Evolutionary conservation across 2,888 invertebrate genomes (phyloP).

Genomic region (Mimumesa dahlbomi): DNA sequence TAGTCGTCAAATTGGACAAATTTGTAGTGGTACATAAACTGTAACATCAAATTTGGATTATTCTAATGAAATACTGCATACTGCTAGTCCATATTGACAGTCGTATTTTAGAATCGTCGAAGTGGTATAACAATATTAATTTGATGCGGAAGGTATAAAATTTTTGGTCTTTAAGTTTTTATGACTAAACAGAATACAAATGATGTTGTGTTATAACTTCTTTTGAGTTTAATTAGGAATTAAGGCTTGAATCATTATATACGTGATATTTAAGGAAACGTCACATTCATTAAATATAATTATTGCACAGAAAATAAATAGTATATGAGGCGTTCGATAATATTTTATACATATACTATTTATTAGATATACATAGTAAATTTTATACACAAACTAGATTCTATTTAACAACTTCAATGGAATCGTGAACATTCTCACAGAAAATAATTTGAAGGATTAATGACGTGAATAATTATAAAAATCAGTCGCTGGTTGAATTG

Average conservation of each 20-base stretch:
- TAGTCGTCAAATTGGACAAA: no score
- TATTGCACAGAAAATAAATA: slow-evolving; percentile 20
- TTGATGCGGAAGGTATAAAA: no score
- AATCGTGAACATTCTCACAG: slow-evolving; percentile 63
- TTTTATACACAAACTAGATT: slow-evolving; percentile 76
- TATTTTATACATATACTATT: slow-evolving; percentile 55
- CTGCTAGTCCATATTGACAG: no score
- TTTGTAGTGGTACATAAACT: no score
- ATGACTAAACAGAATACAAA: no score
- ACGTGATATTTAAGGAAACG: neutral
- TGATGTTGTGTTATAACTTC: no score
- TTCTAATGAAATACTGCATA: no score
- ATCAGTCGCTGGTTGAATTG: slow-evolving; percentile 70
- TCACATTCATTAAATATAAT: neutral
- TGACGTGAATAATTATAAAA: slow-evolving; percentile 66
- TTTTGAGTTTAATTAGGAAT: no score
- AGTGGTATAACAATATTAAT: no score
- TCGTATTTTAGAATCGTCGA: neutral
- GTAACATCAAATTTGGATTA: no score
- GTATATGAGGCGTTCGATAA: slow-evolving; percentile 22
- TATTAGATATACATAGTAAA: slow-evolving; percentile 75
- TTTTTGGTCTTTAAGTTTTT: no score
- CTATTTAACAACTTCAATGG: slow-evolving; percentile 74
- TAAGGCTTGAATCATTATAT: no score
- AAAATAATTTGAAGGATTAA: slow-evolving; percentile 61